Conservation (phyloP, 1,140 invertebrate species). For the Lutraria rhynchaena region DNA sequence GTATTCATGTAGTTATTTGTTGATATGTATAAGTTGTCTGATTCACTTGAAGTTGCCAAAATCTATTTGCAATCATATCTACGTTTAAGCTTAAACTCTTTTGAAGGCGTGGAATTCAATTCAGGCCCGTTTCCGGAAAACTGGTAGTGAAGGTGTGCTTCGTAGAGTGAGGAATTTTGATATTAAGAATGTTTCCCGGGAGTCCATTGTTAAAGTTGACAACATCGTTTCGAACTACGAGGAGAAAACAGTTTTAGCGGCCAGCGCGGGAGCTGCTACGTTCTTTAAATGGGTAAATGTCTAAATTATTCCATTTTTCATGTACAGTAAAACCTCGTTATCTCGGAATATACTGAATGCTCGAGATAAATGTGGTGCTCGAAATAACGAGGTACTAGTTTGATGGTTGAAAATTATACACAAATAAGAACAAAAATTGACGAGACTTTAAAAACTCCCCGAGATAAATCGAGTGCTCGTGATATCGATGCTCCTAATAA, state of each 20-base stretch:
- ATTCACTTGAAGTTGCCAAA: not conserved
- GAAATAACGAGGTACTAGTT: too few species aligned
- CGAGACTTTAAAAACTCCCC: too few species aligned
- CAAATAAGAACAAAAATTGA: too few species aligned
- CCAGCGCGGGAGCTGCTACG: conserved; percentile 26
- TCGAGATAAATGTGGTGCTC: too few species aligned
- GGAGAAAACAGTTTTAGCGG: not conserved
- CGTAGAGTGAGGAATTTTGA: conserved; percentile 24
- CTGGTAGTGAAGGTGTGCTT: conserved; percentile 19
- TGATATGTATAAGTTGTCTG: too few species aligned
- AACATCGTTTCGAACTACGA: not conserved
- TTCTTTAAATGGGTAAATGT: conserved; percentile 41
- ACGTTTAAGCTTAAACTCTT: not conserved
- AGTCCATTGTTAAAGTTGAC: not conserved
- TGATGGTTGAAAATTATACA: too few species aligned
- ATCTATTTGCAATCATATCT: not conserved
- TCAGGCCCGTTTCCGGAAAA: not conserved
- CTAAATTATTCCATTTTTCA: too few species aligned
- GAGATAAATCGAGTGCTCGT: too few species aligned
- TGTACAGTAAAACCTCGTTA: too few species aligned
- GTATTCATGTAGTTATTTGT: too few species aligned
- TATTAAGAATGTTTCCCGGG: not conserved
- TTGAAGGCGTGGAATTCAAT: conserved; percentile 7
- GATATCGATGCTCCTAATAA: too few species aligned
- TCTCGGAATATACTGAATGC: too few species aligned